A percentile compares a stretch with the other conserved stretches of the same genome.
These are phyloP conservation scores for Idaea biselata DNA, from an alignment of 2,888 invertebrate genomes.

Conservation along the genomic window DNA sequence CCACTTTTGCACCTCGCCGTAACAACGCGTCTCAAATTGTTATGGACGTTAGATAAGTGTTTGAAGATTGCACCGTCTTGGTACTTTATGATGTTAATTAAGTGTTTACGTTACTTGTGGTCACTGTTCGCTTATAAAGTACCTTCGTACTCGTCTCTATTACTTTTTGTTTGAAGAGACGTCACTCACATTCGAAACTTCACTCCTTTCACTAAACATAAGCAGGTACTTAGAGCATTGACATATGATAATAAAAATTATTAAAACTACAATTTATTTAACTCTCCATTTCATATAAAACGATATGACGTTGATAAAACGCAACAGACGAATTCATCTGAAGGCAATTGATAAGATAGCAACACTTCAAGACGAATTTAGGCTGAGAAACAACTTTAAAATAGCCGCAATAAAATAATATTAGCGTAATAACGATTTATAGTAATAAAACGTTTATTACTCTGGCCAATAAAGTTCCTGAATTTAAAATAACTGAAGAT, in stretches of 20 bases:
- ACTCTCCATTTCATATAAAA: conserved; percentile 29
- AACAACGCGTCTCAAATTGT: conserved; percentile 82
- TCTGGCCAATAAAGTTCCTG: conserved; percentile 70
- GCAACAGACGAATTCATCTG: conserved; percentile 46
- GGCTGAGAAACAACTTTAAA: conserved; percentile 54
- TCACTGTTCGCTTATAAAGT: conserved; percentile 52
- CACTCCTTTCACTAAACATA: conserved; percentile 47
- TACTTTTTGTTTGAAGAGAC: conserved; percentile 49
- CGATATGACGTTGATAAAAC: conserved; percentile 36
- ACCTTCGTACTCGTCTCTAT: conserved; percentile 18
- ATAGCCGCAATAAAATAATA: conserved; percentile 68
- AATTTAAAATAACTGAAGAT: conserved; percentile 77
- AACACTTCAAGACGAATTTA: conserved; percentile 52
- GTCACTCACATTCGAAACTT: conserved; percentile 47
- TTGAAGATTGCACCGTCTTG: conserved; percentile 74
- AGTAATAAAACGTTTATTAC: conserved; percentile 75
- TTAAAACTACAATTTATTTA: conserved; percentile 30
- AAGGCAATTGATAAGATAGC: conserved; percentile 51
- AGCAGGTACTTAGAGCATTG: conserved; percentile 39
- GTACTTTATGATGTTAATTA: conserved; percentile 78
- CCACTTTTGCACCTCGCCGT: conserved; percentile 82
- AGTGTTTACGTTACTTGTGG: conserved; percentile 64
- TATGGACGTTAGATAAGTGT: conserved; percentile 81
- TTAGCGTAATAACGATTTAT: conserved; percentile 72
- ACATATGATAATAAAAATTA: conserved; percentile 39